Base-by-base conservation (phyloP, 2,797 vertebrate genomes). In the Furcifer pardalis region DNA sequence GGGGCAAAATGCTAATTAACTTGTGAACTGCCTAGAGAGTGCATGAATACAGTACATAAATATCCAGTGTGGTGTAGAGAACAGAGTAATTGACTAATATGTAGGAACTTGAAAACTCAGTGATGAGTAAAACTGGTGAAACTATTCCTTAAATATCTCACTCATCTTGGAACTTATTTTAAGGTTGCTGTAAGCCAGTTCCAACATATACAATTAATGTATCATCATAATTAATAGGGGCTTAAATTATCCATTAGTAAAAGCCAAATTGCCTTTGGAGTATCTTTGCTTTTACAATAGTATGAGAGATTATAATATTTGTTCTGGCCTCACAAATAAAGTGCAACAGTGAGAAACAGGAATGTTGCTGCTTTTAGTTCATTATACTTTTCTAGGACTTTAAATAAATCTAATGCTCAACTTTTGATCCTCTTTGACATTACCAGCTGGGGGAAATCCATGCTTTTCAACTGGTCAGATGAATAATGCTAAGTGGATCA, bases 401-500 rank as follows among this genome's bases (percentile, higher is more conserved):
- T 85, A 0, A 79, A 1, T 92, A 91, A 93, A 92, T 94, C 89
- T 88, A 0, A 0, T 4, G 86, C 82, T 94, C 89, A 92, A 89
- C 90, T 83, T 8, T 27, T 92, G 86, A 93, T 91, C 90, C 56
- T 42, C 44, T 56, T 75, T 90, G 91, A 90, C 91, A 91, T 89
- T 4, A 89, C 59, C 91, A 84, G 2, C 84, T 1, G 71, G 84
- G 88, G 93, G 87, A 91, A 73, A 52, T 17, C 88, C 89, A 1
- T 82, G 87, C 88, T 2, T 91, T 91, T 88, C 88, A 83, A 76
- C 56, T 5, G 1, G 84, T 77, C 86, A 91, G 82, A 93, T 93
- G 93, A 94, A 93, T 93, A 92, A 91, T 79, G 90, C 84, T 93
- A 90, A 93, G 85, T 68, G 62, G 90, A 91, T 93, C 91, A 79